Conservation (phyloP, 2,797 vertebrate genomes). For the Molossus alvarezi region DNA sequence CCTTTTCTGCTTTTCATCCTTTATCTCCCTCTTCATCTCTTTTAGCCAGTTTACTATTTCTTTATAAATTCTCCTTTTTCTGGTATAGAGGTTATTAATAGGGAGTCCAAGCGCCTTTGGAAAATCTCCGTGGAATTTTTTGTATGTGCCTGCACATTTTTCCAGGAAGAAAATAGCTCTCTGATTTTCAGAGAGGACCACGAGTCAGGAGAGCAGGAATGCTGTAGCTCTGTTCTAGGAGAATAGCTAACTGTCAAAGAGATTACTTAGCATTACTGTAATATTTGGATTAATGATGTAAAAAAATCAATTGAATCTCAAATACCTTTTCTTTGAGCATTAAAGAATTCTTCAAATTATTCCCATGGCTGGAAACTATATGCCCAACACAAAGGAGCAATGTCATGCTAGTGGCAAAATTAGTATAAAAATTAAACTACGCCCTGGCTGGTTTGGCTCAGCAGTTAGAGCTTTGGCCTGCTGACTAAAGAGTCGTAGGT, state of each 20-base stretch:
- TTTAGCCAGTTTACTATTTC: not conserved
- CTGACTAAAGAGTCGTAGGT: no score
- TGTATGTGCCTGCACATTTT: not conserved
- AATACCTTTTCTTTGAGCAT: not conserved
- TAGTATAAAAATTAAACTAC: constrained; percentile 21
- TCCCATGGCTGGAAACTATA: not conserved
- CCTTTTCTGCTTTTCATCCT: not conserved
- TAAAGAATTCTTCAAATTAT: constrained; percentile 52
- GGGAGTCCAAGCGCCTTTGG: not conserved
- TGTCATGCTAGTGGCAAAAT: not conserved
- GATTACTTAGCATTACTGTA: not conserved
- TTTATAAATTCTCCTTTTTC: not conserved
- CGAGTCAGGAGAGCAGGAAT: constrained; percentile 11
- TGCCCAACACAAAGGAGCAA: not conserved
- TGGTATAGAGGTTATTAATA: not conserved
- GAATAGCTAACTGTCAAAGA: not conserved
- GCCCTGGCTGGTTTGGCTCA: no score
- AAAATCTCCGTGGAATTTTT: constrained; percentile 30
- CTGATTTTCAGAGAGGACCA: constrained; percentile 35
- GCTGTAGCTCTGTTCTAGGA: not conserved
- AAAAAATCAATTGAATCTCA: constrained; percentile 31
- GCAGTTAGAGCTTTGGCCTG: no score
- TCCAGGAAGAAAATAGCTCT: constrained; percentile 42
- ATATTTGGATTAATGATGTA: constrained; percentile 53
- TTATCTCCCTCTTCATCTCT: not conserved